Evolutionary conservation across 2,113 vertebrate genomes (phyloP).

Genomic region (Cyanoramphus novaezelandiae): DNA sequence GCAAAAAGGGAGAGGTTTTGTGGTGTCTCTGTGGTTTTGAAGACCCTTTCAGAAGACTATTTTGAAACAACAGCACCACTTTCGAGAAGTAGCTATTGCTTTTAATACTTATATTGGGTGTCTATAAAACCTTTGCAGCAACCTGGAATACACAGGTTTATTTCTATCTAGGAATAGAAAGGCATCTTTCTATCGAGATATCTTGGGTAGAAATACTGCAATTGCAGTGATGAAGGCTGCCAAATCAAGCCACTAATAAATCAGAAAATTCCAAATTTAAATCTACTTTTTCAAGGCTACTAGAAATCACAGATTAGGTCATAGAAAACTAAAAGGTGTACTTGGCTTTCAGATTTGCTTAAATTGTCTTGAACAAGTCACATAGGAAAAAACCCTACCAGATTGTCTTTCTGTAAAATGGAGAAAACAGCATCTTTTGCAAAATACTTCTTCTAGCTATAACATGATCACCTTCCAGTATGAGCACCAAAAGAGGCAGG

Average conservation of each 20-base stretch:
- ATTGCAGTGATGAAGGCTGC: not conserved
- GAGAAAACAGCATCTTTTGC: not conserved
- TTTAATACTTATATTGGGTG: not conserved
- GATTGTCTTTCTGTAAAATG: not conserved
- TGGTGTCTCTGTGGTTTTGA: not conserved
- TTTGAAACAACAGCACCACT: not conserved
- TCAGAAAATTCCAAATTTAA: not conserved
- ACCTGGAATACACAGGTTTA: not conserved
- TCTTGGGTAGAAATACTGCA: not conserved
- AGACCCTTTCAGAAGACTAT: not conserved
- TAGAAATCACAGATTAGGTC: not conserved
- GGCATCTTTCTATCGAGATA: not conserved
- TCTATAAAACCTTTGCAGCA: not conserved
- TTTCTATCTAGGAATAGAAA: not conserved
- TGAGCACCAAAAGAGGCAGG: not conserved
- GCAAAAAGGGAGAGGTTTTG: not conserved
- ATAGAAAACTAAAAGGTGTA: not conserved
- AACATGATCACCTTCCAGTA: not conserved
- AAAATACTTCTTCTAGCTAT: not conserved
- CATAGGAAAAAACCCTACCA: accelerated
- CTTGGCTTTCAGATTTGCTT: not conserved
- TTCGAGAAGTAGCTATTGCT: not conserved
- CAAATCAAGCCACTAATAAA: not conserved
- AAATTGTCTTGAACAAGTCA: not conserved
- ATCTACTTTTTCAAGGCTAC: not conserved